Base-by-base conservation (phyloP, 2,797 vertebrate genomes). In the Melanitta fusca region DNA sequence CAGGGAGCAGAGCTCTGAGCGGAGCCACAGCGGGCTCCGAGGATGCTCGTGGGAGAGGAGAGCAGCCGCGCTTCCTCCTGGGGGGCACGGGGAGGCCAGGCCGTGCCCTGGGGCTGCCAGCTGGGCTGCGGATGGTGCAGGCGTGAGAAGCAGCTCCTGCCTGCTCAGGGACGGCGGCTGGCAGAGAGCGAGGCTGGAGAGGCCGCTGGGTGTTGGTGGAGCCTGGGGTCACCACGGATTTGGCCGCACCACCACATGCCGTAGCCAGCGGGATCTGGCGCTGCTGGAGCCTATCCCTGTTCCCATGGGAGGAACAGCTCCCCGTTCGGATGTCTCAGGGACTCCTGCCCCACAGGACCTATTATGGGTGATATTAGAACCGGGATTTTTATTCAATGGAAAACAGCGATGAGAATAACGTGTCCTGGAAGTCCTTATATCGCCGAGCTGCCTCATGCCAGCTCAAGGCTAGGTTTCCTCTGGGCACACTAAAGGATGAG, bases 21-120 rank as follows among this genome's bases (percentile, higher is more conserved):
- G 0, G 0, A 0, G 53, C 74, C 11, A 0, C 7, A 8, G n/a
- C 57, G 39, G 73, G 54, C 70, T n/a, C 32, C 13, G 14, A n/a
- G 61, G 56, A 91, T 0, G 1, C n/a, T 53, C 28, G 32, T 56
- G 8, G 1, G 10, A 56, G 68, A 58, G 13, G 18, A 53, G 51
- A 15, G 27, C 27, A 10, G 27, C 27, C 27, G 9, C 9, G 51
- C 51, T 53, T 53, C 51, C 51, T 51, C 25, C 51, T 53, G 51
- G 14, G 25, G 13, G 25, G 51, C 25, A 53, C 14, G 51, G 51
- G 51, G 14, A 53, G 51, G 51, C 51, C 27, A 53, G 27, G 51
- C 51, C 27, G 2, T 53, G 51, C 51, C 27, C 27, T 28, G 27
- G 51, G 27, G 27, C 51, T 53, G 51, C 51, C 27, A 9, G 51